Evolutionary conservation across 1,140 invertebrate genomes (phyloP), one percentile per base, ranked within the genome.

Genomic region (Lasioglossum baleicum): DNA sequence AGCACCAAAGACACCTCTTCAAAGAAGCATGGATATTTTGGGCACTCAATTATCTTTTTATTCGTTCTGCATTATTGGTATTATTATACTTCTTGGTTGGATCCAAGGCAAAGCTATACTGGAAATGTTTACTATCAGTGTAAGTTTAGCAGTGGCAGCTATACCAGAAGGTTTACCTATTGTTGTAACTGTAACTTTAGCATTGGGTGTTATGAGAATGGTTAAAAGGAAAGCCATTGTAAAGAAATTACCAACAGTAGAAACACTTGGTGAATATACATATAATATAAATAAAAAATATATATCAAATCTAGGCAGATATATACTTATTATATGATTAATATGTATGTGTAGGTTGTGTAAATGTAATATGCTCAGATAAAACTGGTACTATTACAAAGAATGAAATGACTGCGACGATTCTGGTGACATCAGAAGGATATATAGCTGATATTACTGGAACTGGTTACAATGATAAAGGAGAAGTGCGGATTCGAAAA

Each of bases 341-440:
- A 74, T 15, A 58, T 61, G 51, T 64, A 56, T 71, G 75, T 72
- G 80, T 71, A 96, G 96, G 99, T 80, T 99, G 99, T 92, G 98
- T 99, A 1, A 99, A 98, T 94, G 97, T 99, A 7, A 98, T 99
- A 78, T 99, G 99, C 93, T 99, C 98, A 2, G 99, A 99, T 94
- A 99, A 99, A 94, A 99, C 99, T 42, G 99, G 99, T 44, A 99
- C 99, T 0, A 94, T 99, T 61, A 99, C 99, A 0, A 98, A 98
- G 92, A 99, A 99, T 92, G 99, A 99, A 93, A 99, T 99, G 99
- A 99, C 99, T 2, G 98, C 98, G 7, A 99, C 98, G 2, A 95
- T 96, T 20, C 95, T 99, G 22, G 95, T 97, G 0, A 99, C 98
- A 7, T 97, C 98, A 0, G 98, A 99, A 90, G 97, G 97, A 3